These are phyloP conservation scores for Osmerus mordax DNA, from an alignment of 2,113 vertebrate species.

Conservation along the genomic window DNA sequence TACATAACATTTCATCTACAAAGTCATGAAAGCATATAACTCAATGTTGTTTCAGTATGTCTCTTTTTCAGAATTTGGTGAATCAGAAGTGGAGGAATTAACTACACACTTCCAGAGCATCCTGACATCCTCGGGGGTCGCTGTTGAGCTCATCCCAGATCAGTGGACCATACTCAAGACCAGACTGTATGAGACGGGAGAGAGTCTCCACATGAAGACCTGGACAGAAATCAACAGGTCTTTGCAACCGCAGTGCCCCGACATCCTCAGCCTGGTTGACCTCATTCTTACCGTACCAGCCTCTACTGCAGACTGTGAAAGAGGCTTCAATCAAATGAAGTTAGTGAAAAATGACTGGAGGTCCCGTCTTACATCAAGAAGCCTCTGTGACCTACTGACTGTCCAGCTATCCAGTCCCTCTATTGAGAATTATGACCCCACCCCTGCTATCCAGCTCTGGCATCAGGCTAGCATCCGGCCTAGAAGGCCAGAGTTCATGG, in stretches of 20 bases:
- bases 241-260: constrained; percentile 63
- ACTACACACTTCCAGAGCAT: constrained; percentile 19
- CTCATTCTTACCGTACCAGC: constrained; percentile 58
- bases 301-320: constrained; percentile 54
- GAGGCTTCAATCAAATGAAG: constrained; percentile 57
- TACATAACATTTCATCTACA: background rate
- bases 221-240: constrained; percentile 65
- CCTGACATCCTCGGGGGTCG: too few relatives aligned
- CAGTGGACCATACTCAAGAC: too few relatives aligned
- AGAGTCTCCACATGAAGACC: constrained; percentile 57
- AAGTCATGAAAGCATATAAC: background rate
- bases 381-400: constrained; percentile 51
- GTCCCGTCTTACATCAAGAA: constrained; percentile 42
- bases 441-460: constrained; percentile 53
- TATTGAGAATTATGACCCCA: constrained; percentile 57
- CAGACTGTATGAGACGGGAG: too few relatives aligned
- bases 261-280: constrained; percentile 57
- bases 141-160: too few relatives aligned
- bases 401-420: constrained; percentile 67
- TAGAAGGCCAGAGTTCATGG: constrained; percentile 51
- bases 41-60: constrained; percentile 4
- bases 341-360: constrained; percentile 25
- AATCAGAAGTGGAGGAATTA: constrained; percentile 56
- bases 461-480: constrained; percentile 51
- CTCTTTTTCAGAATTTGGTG: constrained; percentile 59